A percentile compares a stretch with the other conserved stretches of the same genome.
Evolutionary conservation across 2,113 vertebrate species (phyloP).

Genomic region (Ploceus nigricollis): DNA sequence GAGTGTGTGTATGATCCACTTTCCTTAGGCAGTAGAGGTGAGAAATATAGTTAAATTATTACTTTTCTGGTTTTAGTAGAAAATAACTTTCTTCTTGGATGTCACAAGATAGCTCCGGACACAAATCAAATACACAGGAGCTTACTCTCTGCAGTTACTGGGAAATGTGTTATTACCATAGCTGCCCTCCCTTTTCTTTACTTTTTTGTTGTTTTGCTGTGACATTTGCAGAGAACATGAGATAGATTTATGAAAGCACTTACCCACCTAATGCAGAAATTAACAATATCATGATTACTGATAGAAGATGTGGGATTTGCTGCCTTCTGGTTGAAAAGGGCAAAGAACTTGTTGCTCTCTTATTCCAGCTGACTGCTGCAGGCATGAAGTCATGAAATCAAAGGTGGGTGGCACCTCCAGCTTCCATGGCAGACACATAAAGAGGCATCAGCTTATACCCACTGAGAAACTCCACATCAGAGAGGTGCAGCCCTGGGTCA

Average conservation of each 20-base stretch:
- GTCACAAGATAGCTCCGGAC: neutral
- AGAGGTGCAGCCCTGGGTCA: neutral
- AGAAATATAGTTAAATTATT: neutral
- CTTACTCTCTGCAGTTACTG: neutral
- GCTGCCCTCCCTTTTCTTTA: neutral
- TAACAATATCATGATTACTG: neutral
- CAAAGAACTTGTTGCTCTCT: neutral
- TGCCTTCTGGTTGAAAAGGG: neutral
- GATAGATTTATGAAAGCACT: neutral
- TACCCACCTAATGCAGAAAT: neutral
- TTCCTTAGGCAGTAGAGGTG: neutral
- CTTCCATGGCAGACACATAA: neutral
- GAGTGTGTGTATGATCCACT: accelerated
- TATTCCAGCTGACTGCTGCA: neutral
- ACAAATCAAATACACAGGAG: neutral
- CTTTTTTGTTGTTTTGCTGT: neutral
- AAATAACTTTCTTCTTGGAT: neutral
- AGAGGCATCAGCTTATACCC: neutral
- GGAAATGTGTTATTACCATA: neutral
- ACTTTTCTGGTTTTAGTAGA: neutral
- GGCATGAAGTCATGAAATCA: neutral
- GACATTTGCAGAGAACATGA: neutral
- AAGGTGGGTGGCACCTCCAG: neutral
- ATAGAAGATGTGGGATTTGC: neutral
- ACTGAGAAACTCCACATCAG: neutral